Conservation (phyloP, 2,888 invertebrate species). For the Noctua pronuba region DNA sequence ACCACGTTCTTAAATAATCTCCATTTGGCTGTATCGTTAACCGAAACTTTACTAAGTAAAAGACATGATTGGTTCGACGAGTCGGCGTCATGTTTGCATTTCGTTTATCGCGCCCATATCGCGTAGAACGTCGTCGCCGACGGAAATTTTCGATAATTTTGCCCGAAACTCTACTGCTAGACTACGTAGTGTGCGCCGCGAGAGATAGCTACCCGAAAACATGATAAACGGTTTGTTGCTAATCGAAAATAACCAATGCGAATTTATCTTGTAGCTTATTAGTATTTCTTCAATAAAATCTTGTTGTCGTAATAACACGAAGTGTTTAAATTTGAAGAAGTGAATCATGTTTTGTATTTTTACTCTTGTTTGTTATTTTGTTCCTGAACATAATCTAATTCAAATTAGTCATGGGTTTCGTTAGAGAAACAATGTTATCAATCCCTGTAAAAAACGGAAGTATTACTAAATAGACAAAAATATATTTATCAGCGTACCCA, state of each 20-base stretch:
- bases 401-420: neutral
- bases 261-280: slow-evolving; percentile 36
- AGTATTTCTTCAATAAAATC: slow-evolving; percentile 23
- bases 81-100: slow-evolving; percentile 79
- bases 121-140: slow-evolving; percentile 68
- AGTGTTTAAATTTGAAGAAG: neutral
- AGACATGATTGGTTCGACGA: slow-evolving; percentile 51
- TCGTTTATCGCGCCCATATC: slow-evolving; percentile 78
- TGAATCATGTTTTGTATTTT: slow-evolving; percentile 9
- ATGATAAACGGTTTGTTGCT: slow-evolving; percentile 70
- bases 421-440: slow-evolving; percentile 12
- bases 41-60: slow-evolving; percentile 56
- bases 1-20: slow-evolving; percentile 20
- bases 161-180: slow-evolving; percentile 67
- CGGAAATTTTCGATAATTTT: slow-evolving; percentile 82
- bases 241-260: slow-evolving; percentile 39
- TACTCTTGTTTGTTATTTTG: slow-evolving; percentile 2
- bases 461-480: neutral
- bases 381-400: neutral
- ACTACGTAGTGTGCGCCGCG: slow-evolving; percentile 61
- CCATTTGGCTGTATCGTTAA: slow-evolving; percentile 23
- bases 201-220: slow-evolving; percentile 69
- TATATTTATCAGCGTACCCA: slow-evolving; percentile 17
- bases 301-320: neutral
- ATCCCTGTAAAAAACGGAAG: neutral